Evolutionary conservation across 2,797 vertebrate species (phyloP), one percentile per base, ranked within the genome.

Genomic region (Parauchenoglanis ngamensis): DNA sequence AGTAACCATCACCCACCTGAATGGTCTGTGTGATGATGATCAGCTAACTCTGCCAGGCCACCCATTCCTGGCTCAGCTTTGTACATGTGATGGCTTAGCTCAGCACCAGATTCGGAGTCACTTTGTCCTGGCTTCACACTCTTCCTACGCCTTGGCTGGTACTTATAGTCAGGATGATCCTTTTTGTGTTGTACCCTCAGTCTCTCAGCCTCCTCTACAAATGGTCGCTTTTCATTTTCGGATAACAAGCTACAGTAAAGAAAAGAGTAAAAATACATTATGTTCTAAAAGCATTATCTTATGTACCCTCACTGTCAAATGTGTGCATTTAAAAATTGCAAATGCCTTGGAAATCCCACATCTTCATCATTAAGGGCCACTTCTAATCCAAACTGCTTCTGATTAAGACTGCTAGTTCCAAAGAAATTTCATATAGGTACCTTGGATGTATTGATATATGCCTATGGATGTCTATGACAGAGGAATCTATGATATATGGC

Each of bases 151-250:
- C 98, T 96, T 0, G 98, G 98, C 90, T 99, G 98, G 94, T 99
- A 99, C 95, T 99, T 99, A 91, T 99, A 99, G 94, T 99, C 98
- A 1, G 98, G 98, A 90, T 99, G 98, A 93, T 99, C 98, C 91
- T 98, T 99, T 94, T 99, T 99, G 94, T 99, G 98, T 92, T 99
- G 98, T 83, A 99, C 97, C 57, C 98, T 94, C 70, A 99, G 96
- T 80, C 98, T 94, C 92, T 99, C 98, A 0, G 98, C 98, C 92
- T 99, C 98, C 77, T 99, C 98, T 87, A 99, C 98, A 77, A 99
- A 99, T 0, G 98, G 98, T 75, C 98, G 96, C 87, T 99, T 99
- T 93, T 99, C 98, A 1, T 94, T 98, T 88, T 99, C 98, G 0
- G 98, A 99, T 79, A 99, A 89, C 92, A 99, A 94, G 68, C 98